A percentile compares a stretch with the other conserved stretches of the same genome.
Evolutionary conservation across 2,113 vertebrate genomes (phyloP).

Genomic region (Collichthys lucidus): DNA sequence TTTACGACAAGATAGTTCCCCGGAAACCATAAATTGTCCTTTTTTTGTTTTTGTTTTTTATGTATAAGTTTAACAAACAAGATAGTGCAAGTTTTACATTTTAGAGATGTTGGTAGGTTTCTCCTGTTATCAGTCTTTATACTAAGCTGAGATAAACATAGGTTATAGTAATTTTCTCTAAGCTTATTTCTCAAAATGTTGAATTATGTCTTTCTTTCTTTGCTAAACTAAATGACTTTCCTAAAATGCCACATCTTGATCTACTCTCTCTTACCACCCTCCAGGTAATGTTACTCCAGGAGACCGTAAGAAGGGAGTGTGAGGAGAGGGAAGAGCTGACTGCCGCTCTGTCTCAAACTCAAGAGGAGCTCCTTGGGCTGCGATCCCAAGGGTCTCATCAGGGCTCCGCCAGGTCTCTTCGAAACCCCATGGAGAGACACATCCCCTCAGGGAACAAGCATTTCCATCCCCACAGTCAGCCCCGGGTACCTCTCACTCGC

Average conservation of each 20-base stretch:
- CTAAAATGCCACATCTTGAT: background rate
- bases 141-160: background rate
- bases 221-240: background rate
- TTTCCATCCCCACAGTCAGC: conserved; percentile 41
- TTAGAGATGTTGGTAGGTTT: background rate
- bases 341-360: conserved; percentile 85
- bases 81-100: background rate
- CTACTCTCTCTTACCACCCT: conserved; percentile 27
- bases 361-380: conserved; percentile 85
- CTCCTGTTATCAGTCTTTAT: background rate
- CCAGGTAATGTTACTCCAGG: conserved; percentile 89
- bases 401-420: conserved; percentile 45
- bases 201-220: too few species aligned
- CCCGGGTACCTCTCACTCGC: conserved; percentile 49
- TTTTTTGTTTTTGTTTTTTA: background rate
- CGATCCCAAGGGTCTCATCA: conserved; percentile 66
- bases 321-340: conserved; percentile 92
- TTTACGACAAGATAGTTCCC: background rate
- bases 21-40: background rate
- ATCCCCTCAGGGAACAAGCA: background rate
- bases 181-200: too few species aligned
- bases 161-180: background rate
- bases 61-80: background rate
- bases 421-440: conserved; percentile 44
- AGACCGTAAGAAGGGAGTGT: conserved; percentile 91